Percentiles rank a stretch among this genome's conserved stretches.
phyloP scores from a whole-genome alignment of 2,113 vertebrate species.

The Morone chrysops region DNA sequence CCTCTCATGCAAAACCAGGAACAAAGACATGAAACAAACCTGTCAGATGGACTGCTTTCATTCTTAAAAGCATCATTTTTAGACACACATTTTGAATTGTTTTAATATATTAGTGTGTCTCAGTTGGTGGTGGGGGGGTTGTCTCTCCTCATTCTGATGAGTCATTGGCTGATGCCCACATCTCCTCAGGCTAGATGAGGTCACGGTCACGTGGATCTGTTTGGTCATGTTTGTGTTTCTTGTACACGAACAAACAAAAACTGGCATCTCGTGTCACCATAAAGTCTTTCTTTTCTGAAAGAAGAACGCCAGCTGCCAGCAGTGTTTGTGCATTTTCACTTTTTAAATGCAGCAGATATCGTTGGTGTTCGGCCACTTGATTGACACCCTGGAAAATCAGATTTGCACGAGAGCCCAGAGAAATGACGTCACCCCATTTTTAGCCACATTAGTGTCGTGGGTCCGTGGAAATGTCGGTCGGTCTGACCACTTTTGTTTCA shows the following conservation, averaged over 20 bases:
- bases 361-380: too few relatives aligned
- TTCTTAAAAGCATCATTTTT: not conserved
- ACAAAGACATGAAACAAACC: not conserved
- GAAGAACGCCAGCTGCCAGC: not conserved
- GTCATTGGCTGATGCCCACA: slow-evolving; percentile 12
- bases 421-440: too few relatives aligned
- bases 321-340: not conserved
- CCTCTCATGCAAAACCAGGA: not conserved
- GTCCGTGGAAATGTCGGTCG: too few relatives aligned
- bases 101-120: not conserved
- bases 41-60: not conserved
- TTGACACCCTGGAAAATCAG: too few relatives aligned
- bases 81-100: not conserved
- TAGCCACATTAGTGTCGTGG: too few relatives aligned
- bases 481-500: too few relatives aligned
- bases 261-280: not conserved
- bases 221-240: not conserved
- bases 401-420: too few relatives aligned
- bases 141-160: not conserved
- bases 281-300: not conserved
- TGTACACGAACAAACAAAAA: not conserved
- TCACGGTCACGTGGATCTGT: not conserved
- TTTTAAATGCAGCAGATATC: not conserved
- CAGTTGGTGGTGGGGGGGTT: too few relatives aligned
- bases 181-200: slow-evolving; percentile 4